Evolutionary conservation across 37 sponge, comb jelly and placozoan genomes (phyloP).

Genomic region (Chondrilla cf. caribensis): DNA sequence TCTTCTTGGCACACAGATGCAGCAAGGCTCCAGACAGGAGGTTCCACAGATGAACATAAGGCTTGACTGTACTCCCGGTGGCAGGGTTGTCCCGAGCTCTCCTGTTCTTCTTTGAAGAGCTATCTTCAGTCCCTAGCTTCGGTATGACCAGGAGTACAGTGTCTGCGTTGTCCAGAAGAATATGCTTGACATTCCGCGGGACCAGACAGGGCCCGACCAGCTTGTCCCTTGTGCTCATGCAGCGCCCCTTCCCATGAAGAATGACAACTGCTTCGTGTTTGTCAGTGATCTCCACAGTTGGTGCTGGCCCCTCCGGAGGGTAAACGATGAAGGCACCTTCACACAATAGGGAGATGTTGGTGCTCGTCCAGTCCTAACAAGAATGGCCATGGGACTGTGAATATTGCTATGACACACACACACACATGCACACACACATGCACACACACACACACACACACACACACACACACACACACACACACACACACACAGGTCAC

Average conservation of each 20-base stretch:
- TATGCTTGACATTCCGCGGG: constrained; percentile 40
- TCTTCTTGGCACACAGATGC: no score
- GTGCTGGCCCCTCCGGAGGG: constrained; percentile 26
- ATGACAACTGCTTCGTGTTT: constrained; percentile 47
- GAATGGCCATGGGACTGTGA: neutral
- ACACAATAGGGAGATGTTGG: constrained; percentile 47
- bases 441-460: no score
- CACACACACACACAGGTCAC: constrained; percentile 24
- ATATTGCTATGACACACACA: no score
- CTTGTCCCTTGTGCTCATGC: constrained; percentile 42
- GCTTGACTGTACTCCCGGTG: constrained; percentile 20
- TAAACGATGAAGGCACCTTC: constrained; percentile 41
- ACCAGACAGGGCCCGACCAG: constrained; percentile 54
- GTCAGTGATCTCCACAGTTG: constrained; percentile 41
- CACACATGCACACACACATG: no score
- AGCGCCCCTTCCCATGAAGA: constrained; percentile 45
- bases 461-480: neutral
- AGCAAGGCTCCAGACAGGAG: neutral
- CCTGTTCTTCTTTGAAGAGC: constrained; percentile 31
- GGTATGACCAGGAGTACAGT: constrained; percentile 12
- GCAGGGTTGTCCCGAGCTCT: neutral
- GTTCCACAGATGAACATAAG: neutral
- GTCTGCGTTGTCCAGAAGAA: constrained; percentile 2
- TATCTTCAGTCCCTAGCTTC: neutral
- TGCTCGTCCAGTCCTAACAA: constrained; percentile 52